Base-by-base conservation (phyloP, 2,888 invertebrate genomes). In the Nebria brevicollis region DNA sequence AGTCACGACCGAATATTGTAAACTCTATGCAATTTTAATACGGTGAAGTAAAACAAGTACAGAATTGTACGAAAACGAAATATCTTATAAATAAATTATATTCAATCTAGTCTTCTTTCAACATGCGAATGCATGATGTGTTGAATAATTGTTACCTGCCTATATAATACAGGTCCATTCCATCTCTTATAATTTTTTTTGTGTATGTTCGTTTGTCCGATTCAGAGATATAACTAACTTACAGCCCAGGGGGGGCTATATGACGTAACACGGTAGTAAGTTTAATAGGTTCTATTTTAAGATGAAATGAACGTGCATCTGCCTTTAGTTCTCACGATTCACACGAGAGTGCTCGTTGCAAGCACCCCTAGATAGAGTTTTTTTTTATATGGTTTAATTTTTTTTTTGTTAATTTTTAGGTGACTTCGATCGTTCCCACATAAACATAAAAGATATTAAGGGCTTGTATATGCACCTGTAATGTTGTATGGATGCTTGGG, bases 381-480 rank as follows among this genome's bases (percentile, higher is more conserved):
- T 70, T 70, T 70, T 70, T 70, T 15, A 5, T 70, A 8, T 6
- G 54, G 13, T 54, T 54, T 54, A 54, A 43, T 8, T 11, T 6
- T 13, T 54, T 54, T 54, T 54, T 54, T 54, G 54, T 54, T 13
- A 54, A 54, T 54, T 54, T 54, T 13, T 25, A 25, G 43, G 75
- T 72, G 73, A 66, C 68, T 75, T 70, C 72, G 68, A 43, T 73
- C 65, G 77, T 83, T 83, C 83, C 83, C 83, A 83, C 83, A 82
- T 82, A 82, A 83, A 76, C 64, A 83, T 83, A 82, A 83, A 77
- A 82, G 82, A 82, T 82, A 83, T 83, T 82, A 83, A 82, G 78
- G 65, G 66, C 42, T 66, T 34, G 11, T 70, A 2, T 65, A 77
- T 78, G 78, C 78, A 78, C 83, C 83, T 83, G 83, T 83, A 82